A percentile compares a stretch with the other conserved stretches of the same genome.
Conservation (phyloP, 2,797 vertebrate genomes). For the Fundulus diaphanus region DNA sequence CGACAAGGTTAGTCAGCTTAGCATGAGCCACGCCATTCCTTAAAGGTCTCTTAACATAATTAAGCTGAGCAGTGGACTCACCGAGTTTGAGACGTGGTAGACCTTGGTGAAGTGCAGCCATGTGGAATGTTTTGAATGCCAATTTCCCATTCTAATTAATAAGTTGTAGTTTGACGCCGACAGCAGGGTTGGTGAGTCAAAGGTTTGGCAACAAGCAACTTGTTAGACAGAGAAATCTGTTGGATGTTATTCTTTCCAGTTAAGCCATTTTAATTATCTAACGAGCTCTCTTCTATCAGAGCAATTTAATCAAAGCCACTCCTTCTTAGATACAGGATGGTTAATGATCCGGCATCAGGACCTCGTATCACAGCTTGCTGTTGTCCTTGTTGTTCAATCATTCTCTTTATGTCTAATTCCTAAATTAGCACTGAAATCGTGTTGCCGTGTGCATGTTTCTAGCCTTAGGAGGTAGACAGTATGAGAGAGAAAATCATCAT, state of each 20-base stretch:
- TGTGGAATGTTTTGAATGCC: constrained; percentile 39
- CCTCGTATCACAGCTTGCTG: neutral
- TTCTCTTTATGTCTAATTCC: constrained; percentile 15
- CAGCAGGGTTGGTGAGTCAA: constrained; percentile 29
- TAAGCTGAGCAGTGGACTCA: constrained; percentile 31
- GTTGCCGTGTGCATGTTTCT: constrained; percentile 24
- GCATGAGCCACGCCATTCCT: constrained; percentile 28
- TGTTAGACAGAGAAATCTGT: constrained; percentile 27
- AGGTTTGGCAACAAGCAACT: constrained; percentile 45
- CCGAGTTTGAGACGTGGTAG: constrained; percentile 23
- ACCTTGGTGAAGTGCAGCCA: constrained; percentile 44
- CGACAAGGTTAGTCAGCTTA: constrained; percentile 21
- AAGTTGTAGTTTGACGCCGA: constrained; percentile 37
- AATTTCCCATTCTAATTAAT: constrained; percentile 49
- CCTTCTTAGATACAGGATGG: constrained; percentile 1
- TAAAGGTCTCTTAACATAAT: constrained; percentile 53
- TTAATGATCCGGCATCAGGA: constrained; percentile 13
- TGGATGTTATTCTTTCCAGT: constrained; percentile 1
- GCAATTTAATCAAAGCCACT: neutral
- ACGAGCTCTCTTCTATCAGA: constrained; percentile 1
- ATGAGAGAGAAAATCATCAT: constrained; percentile 33
- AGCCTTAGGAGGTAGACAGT: constrained; percentile 20
- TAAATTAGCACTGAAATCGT: constrained; percentile 25
- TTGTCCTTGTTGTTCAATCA: neutral
- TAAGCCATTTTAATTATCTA: constrained; percentile 28